Evolutionary conservation across 2,113 vertebrate species (phyloP).

Genomic region (Mionectes macconnelli): DNA sequence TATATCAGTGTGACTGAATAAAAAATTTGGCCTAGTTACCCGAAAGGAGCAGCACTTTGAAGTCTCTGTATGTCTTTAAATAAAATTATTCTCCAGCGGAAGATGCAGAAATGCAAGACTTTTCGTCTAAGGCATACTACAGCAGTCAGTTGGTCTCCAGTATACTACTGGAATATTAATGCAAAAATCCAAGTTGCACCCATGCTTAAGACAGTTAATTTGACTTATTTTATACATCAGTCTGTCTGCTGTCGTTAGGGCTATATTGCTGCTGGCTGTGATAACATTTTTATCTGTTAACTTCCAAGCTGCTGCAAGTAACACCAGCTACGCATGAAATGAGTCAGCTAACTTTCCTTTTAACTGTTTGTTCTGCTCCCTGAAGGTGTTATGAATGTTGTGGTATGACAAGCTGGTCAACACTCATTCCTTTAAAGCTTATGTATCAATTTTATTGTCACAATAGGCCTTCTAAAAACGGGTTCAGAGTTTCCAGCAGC

Average conservation of each 20-base stretch:
- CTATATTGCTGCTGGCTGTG: slow-evolving; percentile 47
- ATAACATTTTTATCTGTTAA: slow-evolving; percentile 70
- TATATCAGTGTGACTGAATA: neutral
- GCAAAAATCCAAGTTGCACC: neutral
- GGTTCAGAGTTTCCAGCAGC: slow-evolving; percentile 5
- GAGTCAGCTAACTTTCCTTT: slow-evolving; percentile 74
- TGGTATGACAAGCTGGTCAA: slow-evolving; percentile 33
- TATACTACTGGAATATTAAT: slow-evolving; percentile 2
- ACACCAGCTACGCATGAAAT: slow-evolving; percentile 62
- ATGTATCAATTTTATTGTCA: slow-evolving; percentile 41
- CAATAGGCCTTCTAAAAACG: slow-evolving; percentile 12
- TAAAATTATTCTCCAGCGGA: neutral
- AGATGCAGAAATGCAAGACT: neutral
- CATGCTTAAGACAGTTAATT: slow-evolving; percentile 28
- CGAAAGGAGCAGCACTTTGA: neutral
- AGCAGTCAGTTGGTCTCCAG: neutral
- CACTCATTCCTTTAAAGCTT: slow-evolving; percentile 54
- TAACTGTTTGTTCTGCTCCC: slow-evolving; percentile 64
- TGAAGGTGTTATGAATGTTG: slow-evolving; percentile 56
- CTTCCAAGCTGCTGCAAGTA: slow-evolving; percentile 37
- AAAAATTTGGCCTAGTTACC: slow-evolving; percentile 40
- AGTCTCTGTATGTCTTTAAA: neutral
- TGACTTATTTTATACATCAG: neutral
- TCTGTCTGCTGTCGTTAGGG: slow-evolving; percentile 30
- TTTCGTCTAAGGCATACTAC: neutral